phyloP scores from a whole-genome alignment of 64 coral and sea anemone genomes.

The Orbicella faveolata region DNA sequence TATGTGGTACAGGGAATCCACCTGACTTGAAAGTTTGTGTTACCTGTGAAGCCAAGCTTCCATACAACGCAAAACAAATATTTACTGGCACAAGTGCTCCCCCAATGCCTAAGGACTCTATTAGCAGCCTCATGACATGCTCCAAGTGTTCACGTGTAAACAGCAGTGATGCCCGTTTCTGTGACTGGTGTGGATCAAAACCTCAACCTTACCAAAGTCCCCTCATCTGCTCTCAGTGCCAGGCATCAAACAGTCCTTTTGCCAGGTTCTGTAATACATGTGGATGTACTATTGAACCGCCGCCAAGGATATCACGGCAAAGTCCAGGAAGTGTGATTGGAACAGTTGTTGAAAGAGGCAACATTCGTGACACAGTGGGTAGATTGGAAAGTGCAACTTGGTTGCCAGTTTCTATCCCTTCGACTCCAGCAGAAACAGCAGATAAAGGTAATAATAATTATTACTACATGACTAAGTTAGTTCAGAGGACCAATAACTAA shows the following conservation, averaged over 20 bases:
- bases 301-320: conserved; percentile 74
- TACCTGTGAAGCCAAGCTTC: conserved; percentile 86
- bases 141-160: conserved; percentile 94
- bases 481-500: too few species aligned
- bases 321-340: conserved; percentile 68
- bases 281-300: conserved; percentile 83
- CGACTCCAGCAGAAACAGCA: conserved; percentile 68
- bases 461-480: background rate
- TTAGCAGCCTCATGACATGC: conserved; percentile 79
- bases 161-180: conserved; percentile 92
- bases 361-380: background rate
- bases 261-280: conserved; percentile 85
- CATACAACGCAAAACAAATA: conserved; percentile 84
- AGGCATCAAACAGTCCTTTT: conserved; percentile 87
- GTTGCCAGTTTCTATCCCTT: conserved; percentile 79
- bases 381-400: conserved; percentile 61
- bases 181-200: conserved; percentile 98
- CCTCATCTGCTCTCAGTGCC: conserved; percentile 85
- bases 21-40: conserved; percentile 85
- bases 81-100: conserved; percentile 80
- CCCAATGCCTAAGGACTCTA: conserved; percentile 75
- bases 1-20: conserved; percentile 93
- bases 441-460: conserved; percentile 68
- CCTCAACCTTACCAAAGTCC: conserved; percentile 69
- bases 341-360: conserved; percentile 73